Conservation (phyloP, 2,888 invertebrate genomes). For the Boloria euphrosyne region DNA sequence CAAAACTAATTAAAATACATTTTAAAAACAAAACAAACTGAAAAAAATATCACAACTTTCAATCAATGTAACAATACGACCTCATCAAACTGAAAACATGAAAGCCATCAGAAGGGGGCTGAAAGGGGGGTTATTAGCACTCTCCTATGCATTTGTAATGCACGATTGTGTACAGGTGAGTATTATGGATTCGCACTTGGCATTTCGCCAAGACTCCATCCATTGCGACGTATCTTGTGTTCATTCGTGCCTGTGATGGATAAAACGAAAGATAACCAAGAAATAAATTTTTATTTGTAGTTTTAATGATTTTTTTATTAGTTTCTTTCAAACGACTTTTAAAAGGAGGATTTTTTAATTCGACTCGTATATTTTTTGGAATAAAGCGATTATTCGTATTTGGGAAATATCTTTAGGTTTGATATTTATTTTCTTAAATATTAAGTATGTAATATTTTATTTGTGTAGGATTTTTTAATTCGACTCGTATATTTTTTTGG, state of each 20-base stretch:
- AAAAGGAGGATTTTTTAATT: no score
- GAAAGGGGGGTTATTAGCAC: conserved; percentile 35
- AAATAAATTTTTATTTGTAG: background rate
- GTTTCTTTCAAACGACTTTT: no score
- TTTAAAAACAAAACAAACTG: no score
- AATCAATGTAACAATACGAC: conserved; percentile 14
- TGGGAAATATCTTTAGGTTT: no score
- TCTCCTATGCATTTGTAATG: conserved; percentile 38
- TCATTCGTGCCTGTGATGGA: conserved; percentile 31
- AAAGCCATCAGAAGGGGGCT: conserved; percentile 4
- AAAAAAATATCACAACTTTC: conserved; percentile 3
- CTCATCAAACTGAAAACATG: conserved; percentile 15
- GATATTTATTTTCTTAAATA: no score
- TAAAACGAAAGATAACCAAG: conserved; percentile 27
- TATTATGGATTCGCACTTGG: conserved; percentile 45
- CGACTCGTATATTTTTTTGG: no score
- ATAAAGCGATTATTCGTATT: no score
- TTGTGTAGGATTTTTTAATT: no score
- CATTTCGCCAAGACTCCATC: conserved; percentile 47
- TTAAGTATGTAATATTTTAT: no score
- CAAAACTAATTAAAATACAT: no score
- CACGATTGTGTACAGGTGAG: conserved; percentile 43
- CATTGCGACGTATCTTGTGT: conserved; percentile 41
- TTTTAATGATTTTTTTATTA: background rate
- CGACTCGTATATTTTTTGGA: no score